Percentiles rank a stretch among this genome's conserved stretches.
phyloP scores from a whole-genome alignment of 53 echinoderm and acorn worm species.

The Holothuria scabra region DNA sequence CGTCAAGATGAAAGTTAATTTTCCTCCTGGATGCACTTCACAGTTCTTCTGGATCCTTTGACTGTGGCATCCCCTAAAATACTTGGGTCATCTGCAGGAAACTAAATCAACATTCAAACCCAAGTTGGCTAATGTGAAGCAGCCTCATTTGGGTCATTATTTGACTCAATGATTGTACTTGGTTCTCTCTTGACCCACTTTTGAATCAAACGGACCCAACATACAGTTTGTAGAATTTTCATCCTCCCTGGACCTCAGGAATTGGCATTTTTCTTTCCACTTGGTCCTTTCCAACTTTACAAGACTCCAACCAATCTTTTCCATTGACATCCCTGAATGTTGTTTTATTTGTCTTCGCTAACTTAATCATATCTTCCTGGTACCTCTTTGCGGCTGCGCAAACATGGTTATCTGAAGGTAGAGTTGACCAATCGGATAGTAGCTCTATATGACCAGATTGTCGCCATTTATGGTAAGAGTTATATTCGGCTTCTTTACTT shows the following conservation, averaged over 20 bases:
- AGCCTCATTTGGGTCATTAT: too few relatives aligned
- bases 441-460: conserved; percentile 9
- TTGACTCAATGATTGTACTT: too few relatives aligned
- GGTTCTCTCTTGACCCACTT: too few relatives aligned
- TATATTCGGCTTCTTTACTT: conserved; percentile 3
- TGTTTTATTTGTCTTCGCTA: neutral
- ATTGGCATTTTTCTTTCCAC: conserved; percentile 16
- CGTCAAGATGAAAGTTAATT: too few relatives aligned
- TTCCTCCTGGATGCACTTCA: too few relatives aligned
- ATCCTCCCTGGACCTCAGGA: neutral
- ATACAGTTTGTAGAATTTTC: too few relatives aligned
- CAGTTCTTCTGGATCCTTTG: too few relatives aligned
- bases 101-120: too few relatives aligned
- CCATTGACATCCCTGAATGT: conserved; percentile 40
- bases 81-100: too few relatives aligned
- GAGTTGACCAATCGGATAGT: conserved; percentile 25
- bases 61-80: too few relatives aligned
- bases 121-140: too few relatives aligned
- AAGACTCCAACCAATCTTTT: conserved; percentile 35
- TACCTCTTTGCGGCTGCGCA: conserved; percentile 36
- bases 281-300: conserved; percentile 41
- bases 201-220: too few relatives aligned
- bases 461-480: conserved; percentile 31
- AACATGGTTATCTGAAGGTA: conserved; percentile 36
- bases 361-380: conserved; percentile 33